Conservation (phyloP, 92 coral and sea anemone genomes). For the Paragorgia papillata region DNA sequence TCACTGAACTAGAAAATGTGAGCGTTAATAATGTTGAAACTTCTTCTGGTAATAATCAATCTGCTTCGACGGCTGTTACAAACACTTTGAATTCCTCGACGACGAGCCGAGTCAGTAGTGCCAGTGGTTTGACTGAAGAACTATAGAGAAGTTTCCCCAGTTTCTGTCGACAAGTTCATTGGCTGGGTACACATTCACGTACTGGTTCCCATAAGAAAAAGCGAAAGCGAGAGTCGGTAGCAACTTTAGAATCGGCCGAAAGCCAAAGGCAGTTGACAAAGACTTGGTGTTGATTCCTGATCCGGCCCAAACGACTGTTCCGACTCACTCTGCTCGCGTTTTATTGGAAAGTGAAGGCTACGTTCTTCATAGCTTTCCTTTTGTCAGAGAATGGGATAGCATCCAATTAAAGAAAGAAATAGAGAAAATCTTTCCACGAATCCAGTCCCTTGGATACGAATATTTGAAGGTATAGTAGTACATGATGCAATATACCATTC, state of each 20-base stretch:
- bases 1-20: too few relatives aligned
- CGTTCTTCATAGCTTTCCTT: conserved; percentile 44
- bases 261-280: background rate
- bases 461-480: conserved; percentile 43
- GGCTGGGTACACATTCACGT: background rate
- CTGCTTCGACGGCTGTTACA: too few relatives aligned
- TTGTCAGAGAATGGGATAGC: conserved; percentile 39
- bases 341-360: conserved; percentile 42
- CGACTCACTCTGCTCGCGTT: conserved; percentile 34
- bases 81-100: too few relatives aligned
- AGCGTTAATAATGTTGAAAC: too few relatives aligned
- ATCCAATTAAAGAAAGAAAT: conserved; percentile 23
- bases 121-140: too few relatives aligned
- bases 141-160: conserved; percentile 2
- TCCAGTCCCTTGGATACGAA: conserved; percentile 22
- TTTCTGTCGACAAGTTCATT: background rate
- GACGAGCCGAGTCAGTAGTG: too few relatives aligned
- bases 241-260: background rate
- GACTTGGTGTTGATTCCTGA: conserved; percentile 43
- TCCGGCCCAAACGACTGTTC: conserved; percentile 38
- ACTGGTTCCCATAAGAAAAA: background rate
- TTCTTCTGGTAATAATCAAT: too few relatives aligned
- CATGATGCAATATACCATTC: too few relatives aligned
- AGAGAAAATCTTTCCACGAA: conserved; percentile 37
- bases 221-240: background rate